Conservation (phyloP, 2,888 invertebrate genomes). For the Gibbula magus region DNA sequence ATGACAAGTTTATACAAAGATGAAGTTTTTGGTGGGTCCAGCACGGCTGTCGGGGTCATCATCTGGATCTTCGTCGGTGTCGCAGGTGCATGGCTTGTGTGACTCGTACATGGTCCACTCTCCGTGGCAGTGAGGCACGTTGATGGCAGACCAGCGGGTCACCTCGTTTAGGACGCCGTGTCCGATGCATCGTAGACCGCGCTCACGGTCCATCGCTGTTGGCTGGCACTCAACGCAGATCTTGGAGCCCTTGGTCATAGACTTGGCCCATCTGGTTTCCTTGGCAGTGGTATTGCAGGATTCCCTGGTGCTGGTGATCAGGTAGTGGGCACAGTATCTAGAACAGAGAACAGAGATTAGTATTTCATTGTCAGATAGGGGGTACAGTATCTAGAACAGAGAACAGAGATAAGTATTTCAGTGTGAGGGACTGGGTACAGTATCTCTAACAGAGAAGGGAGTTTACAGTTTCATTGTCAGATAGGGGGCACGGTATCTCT, state of each 20-base stretch:
- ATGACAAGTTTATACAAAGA: slow-evolving; percentile 68
- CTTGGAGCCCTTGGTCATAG: slow-evolving; percentile 79
- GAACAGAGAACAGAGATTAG: slow-evolving; percentile 65
- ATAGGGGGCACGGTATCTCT: slow-evolving; percentile 76
- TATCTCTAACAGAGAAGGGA: slow-evolving; percentile 78
- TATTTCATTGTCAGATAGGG: no score
- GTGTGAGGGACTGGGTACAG: no score
- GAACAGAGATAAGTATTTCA: background rate
- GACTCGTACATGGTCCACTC: slow-evolving; percentile 84
- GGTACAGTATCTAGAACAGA: slow-evolving; percentile 78
- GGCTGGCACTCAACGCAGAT: slow-evolving; percentile 90
- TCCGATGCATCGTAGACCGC: slow-evolving; percentile 86
- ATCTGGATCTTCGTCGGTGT: slow-evolving; percentile 54
- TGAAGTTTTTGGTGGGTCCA: slow-evolving; percentile 63
- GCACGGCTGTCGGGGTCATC: slow-evolving; percentile 16
- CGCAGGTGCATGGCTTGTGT: slow-evolving; percentile 72
- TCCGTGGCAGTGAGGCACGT: slow-evolving; percentile 91
- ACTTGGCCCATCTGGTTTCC: slow-evolving; percentile 74
- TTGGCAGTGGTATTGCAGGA: slow-evolving; percentile 78
- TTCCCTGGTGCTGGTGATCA: slow-evolving; percentile 79
- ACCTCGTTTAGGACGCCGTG: slow-evolving; percentile 86
- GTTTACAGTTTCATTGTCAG: no score
- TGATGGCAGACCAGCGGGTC: slow-evolving; percentile 89
- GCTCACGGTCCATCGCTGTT: slow-evolving; percentile 84
- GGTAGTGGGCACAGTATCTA: slow-evolving; percentile 92